These are phyloP conservation scores for Rugalucina vietnamica DNA, from an alignment of 2,888 invertebrate genomes.

Conservation along the genomic window DNA sequence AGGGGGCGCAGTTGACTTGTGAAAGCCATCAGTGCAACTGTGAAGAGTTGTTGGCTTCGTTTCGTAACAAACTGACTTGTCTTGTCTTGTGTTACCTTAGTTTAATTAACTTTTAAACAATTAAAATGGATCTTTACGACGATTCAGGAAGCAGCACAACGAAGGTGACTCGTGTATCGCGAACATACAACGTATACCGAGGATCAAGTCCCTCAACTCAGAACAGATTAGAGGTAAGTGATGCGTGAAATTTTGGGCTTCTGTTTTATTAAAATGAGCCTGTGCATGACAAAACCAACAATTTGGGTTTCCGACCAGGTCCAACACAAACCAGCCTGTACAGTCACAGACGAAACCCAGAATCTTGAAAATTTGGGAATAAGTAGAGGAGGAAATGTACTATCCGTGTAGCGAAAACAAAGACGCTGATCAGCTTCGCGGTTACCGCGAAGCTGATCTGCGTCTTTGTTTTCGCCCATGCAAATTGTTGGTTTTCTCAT, in stretches of 20 bases:
- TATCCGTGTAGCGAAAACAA: no score
- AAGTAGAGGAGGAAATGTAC: no score
- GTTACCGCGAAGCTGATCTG: no score
- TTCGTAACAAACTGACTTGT: constrained; percentile 55
- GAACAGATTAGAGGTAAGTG: constrained; percentile 83
- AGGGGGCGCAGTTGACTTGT: constrained; percentile 52
- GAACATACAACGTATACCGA: constrained; percentile 83
- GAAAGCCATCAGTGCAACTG: constrained; percentile 33
- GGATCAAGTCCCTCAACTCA: constrained; percentile 83
- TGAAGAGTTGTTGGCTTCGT: constrained; percentile 59
- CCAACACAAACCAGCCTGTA: no score
- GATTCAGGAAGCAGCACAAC: constrained; percentile 27
- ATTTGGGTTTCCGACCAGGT: no score
- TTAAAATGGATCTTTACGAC: constrained; percentile 45
- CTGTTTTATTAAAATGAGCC: neutral
- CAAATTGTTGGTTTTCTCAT: no score
- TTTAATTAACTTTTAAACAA: constrained; percentile 29
- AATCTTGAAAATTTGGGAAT: no score
- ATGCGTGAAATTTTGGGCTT: constrained; percentile 12
- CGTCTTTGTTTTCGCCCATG: no score
- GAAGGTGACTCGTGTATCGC: constrained; percentile 64
- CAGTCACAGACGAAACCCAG: no score
- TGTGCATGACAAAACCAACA: no score
- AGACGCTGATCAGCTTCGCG: no score
- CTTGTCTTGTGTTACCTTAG: constrained; percentile 40